Evolutionary conservation across 1,140 invertebrate species (phyloP), one percentile per base, ranked within the genome.

Genomic region (Oncopeltus fasciatus): DNA sequence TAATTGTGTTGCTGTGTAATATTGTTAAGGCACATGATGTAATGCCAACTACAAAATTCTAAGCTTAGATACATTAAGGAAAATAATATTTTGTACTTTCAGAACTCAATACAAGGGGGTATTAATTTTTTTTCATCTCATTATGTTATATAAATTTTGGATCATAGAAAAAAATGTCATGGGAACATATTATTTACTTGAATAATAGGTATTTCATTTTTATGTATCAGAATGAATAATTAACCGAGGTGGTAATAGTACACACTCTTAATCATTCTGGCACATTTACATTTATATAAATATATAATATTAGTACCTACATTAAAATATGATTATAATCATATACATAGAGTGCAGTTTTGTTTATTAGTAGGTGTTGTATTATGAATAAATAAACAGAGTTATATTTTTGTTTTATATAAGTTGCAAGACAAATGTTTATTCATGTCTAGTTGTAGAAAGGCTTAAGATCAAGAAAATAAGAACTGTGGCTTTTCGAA

Each of bases 361-460:
- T 47, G 59, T 63, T 63, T 63, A 59, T 27, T 43, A 61, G 18
- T 63, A 63, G 62, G 57, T 63, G 62, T 63, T 63, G 62, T 63
- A 63, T 59, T 63, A 63, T 59, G 56, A 57, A 51, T 63, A 57
- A 57, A 57, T 63, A 59, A 63, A 44, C 57, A 59, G 57, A 59
- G 62, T 59, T 63, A 63, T 63, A 63, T 63, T 63, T 63, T 63
- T 63, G 62, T 63, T 63, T 49, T 57, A 57, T 57, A 57, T 60
- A 59, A 59, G 62, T 63, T 63, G 57, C 57, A 59, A 49, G 62
- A 57, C 62, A 47, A 59, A 59, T 63, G 62, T 63, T 63, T 63
- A 59, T 63, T 59, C 59, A 63, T 63, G 57, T 63, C 62, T 63
- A 63, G 57, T 63, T 63, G 62, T 63, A n/a, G n/a, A n/a, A n/a